Conservation (phyloP, 1,140 invertebrate genomes). For the Drosophila parvula region DNA sequence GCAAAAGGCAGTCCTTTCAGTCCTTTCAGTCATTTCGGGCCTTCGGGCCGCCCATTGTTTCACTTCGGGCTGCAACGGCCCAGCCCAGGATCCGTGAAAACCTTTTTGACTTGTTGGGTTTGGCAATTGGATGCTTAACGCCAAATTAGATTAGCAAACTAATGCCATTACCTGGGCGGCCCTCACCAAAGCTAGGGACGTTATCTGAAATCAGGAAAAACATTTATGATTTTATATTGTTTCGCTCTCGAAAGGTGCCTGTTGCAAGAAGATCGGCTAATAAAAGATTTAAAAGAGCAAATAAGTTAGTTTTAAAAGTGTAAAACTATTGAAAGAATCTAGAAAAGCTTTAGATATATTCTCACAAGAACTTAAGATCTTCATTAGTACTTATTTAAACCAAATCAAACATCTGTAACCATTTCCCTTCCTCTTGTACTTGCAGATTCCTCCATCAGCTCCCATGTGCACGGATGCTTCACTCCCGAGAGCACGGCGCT, state of each 20-base stretch:
- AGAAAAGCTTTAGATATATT: too few species aligned
- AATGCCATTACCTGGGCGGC: constrained; percentile 71
- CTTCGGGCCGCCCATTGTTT: constrained; percentile 64
- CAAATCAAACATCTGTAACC: constrained; percentile 1
- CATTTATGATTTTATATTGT: constrained; percentile 7
- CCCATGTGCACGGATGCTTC: constrained; percentile 93
- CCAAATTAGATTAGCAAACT: constrained; percentile 83
- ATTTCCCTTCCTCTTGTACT: constrained; percentile 66
- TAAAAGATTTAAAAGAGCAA: neutral
- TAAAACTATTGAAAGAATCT: neutral
- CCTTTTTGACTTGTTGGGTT: constrained; percentile 81
- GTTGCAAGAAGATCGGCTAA: too few species aligned
- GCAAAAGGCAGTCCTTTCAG: constrained; percentile 67
- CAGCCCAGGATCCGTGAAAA: constrained; percentile 71
- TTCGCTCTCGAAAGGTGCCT: neutral
- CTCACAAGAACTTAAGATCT: too few species aligned
- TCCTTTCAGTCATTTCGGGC: constrained; percentile 38
- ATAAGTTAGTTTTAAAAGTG: neutral
- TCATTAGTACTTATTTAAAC: neutral
- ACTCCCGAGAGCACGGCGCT: constrained; percentile 87
- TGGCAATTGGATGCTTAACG: constrained; percentile 77
- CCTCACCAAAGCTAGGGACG: constrained; percentile 3
- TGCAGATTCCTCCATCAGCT: constrained; percentile 95
- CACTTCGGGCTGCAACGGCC: constrained; percentile 27
- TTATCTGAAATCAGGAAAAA: constrained; percentile 10